Evolutionary conservation across 2,888 invertebrate genomes (phyloP).

Genomic region (Idaea dimidiata): DNA sequence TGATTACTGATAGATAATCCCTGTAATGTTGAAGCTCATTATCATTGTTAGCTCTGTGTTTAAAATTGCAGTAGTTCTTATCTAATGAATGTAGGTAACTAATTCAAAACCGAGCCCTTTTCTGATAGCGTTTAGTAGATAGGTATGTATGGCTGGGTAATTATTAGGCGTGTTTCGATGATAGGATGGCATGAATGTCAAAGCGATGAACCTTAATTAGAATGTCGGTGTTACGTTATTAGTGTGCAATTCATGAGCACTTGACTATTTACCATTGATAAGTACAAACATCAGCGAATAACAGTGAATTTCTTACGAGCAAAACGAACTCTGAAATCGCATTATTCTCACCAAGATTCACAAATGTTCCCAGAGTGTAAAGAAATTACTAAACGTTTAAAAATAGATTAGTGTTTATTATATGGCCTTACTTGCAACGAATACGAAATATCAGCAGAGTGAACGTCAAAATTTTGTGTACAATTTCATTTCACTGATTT

Average conservation of each 20-base stretch:
- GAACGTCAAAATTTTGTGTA: constrained; percentile 80
- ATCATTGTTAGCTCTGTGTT: constrained; percentile 66
- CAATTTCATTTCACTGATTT: constrained; percentile 80
- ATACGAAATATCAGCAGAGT: constrained; percentile 79
- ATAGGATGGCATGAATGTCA: constrained; percentile 79
- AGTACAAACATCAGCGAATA: constrained; percentile 56
- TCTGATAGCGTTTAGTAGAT: constrained; percentile 75
- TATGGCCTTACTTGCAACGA: constrained; percentile 81
- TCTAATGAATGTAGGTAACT: constrained; percentile 57
- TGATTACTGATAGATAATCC: constrained; percentile 47
- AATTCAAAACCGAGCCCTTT: constrained; percentile 70
- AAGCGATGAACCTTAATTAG: constrained; percentile 80
- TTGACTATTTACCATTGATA: constrained; percentile 51
- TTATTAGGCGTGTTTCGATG: constrained; percentile 73
- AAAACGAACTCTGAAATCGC: constrained; percentile 67
- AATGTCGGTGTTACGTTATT: constrained; percentile 79
- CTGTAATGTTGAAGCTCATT: constrained; percentile 60
- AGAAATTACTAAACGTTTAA: constrained; percentile 80
- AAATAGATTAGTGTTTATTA: constrained; percentile 81
- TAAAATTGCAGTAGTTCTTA: constrained; percentile 67
- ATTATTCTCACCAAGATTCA: constrained; percentile 76
- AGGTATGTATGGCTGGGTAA: constrained; percentile 58
- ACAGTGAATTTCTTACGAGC: constrained; percentile 68
- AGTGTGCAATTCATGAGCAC: constrained; percentile 72
- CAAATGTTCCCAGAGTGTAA: constrained; percentile 76